Percentiles rank a stretch among this genome's conserved stretches.
Evolutionary conservation across 2,113 vertebrate genomes (phyloP).

Genomic region (Brachyistius frenatus): DNA sequence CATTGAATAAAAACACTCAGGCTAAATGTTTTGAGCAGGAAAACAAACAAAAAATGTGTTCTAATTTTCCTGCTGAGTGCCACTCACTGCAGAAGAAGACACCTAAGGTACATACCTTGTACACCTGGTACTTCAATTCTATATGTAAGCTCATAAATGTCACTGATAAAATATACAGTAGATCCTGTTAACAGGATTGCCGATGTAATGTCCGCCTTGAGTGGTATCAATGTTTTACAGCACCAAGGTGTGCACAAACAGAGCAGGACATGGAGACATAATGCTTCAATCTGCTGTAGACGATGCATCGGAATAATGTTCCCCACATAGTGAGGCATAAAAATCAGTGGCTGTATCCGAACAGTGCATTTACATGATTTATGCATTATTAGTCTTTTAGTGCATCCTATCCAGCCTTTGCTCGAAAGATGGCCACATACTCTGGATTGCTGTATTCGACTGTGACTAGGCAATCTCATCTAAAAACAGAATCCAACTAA

Average conservation of each 20-base stretch:
- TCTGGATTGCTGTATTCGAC: slow-evolving; percentile 36
- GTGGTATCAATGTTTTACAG: slow-evolving; percentile 50
- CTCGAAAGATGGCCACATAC: slow-evolving; percentile 42
- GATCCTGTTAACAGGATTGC: slow-evolving; percentile 41
- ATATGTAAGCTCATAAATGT: slow-evolving; percentile 50
- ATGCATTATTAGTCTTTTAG: slow-evolving; percentile 66
- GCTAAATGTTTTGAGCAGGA: too few relatives aligned
- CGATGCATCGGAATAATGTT: slow-evolving; percentile 59
- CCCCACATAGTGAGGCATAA: slow-evolving; percentile 46
- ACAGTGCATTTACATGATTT: slow-evolving; percentile 66
- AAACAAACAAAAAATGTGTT: not conserved
- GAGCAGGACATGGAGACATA: slow-evolving; percentile 17
- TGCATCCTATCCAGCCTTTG: slow-evolving; percentile 29
- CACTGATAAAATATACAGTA: slow-evolving; percentile 56
- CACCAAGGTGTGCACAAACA: slow-evolving; percentile 52
- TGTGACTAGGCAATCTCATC: slow-evolving; percentile 15
- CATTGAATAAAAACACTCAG: too few relatives aligned
- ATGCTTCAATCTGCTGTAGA: slow-evolving; percentile 40
- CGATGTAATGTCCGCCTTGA: slow-evolving; percentile 37
- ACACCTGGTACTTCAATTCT: slow-evolving; percentile 38
- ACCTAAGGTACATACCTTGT: slow-evolving; percentile 23
- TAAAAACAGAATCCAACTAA: slow-evolving; percentile 40
- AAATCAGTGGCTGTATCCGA: slow-evolving; percentile 60
- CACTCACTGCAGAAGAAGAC: not conserved
- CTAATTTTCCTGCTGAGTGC: not conserved